These are phyloP conservation scores for Acanthacorydalis orientalis DNA, from an alignment of 2,888 invertebrate genomes.

Conservation along the genomic window DNA sequence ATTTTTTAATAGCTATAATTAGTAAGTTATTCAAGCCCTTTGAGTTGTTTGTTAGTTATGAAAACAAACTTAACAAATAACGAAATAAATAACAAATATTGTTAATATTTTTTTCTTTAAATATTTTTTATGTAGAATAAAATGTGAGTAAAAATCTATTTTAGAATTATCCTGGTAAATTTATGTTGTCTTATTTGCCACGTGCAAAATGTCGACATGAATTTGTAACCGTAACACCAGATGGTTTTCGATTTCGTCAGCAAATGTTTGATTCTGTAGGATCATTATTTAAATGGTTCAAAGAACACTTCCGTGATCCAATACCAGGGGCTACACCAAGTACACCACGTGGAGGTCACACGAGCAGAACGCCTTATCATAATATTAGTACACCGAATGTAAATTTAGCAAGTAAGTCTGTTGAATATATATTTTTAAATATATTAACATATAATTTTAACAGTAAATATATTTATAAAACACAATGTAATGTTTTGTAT, in stretches of 20 bases:
- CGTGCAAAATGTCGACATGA: conserved; percentile 75
- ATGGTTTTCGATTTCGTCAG: conserved; percentile 82
- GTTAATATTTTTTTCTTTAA: too few species aligned
- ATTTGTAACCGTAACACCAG: conserved; percentile 78
- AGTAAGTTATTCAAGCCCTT: too few species aligned
- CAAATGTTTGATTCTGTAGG: conserved; percentile 73
- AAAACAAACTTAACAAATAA: too few species aligned
- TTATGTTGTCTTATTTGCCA: conserved; percentile 86
- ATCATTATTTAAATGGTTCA: conserved; percentile 86
- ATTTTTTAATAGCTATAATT: too few species aligned
- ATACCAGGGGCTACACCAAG: conserved; percentile 57
- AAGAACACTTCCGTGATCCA: conserved; percentile 91
- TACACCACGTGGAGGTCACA: conserved; percentile 43
- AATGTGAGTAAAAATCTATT: conserved; percentile 9
- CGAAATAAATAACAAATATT: too few species aligned
- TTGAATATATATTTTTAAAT: background rate
- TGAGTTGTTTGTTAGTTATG: too few species aligned
- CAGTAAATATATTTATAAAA: background rate
- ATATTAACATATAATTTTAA: background rate
- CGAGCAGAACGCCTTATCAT: conserved; percentile 35
- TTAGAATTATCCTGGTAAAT: conserved; percentile 74
- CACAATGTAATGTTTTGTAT: conserved; percentile 7
- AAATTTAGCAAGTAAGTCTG: conserved; percentile 19
- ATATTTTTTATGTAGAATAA: background rate
- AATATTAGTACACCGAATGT: conserved; percentile 18